These are phyloP conservation scores for Orbicella faveolata DNA, from an alignment of 64 coral and sea anemone genomes.

Conservation along the genomic window DNA sequence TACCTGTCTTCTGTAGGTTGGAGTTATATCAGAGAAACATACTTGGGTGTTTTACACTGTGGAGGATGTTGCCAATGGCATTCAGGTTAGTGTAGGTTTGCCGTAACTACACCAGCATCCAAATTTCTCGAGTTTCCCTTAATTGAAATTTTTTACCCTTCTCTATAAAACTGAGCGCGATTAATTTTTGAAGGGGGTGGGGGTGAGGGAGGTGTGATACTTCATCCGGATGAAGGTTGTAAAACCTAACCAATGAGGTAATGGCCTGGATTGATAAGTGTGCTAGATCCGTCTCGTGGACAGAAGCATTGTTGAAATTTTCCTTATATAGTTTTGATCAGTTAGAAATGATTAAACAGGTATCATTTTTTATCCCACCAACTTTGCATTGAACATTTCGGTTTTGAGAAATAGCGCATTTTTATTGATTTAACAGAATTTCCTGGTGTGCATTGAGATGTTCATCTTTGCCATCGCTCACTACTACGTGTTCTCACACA, in stretches of 20 bases:
- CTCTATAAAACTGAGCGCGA: no score
- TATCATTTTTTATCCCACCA: neutral
- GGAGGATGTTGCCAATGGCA: constrained; percentile 94
- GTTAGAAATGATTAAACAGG: neutral
- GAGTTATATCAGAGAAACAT: constrained; percentile 83
- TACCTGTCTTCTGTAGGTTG: constrained; percentile 43
- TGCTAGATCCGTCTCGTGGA: no score
- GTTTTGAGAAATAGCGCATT: neutral
- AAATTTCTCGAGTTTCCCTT: no score
- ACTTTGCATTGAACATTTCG: neutral
- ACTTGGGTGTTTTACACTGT: constrained; percentile 88
- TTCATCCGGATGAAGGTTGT: no score
- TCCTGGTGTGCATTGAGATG: constrained; percentile 94
- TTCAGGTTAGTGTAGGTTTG: constrained; percentile 60
- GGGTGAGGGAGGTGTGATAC: no score
- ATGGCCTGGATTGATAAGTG: no score
- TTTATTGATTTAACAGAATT: constrained; percentile 67
- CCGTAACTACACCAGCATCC: neutral
- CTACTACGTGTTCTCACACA: constrained; percentile 92
- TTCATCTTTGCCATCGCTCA: constrained; percentile 87
- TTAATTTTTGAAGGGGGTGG: no score
- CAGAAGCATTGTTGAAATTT: no score
- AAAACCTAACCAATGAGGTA: no score
- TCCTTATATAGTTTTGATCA: no score
- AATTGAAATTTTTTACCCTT: no score